phyloP scores from a whole-genome alignment of 2,113 vertebrate genomes.

The Tragelaphus buxtoni region DNA sequence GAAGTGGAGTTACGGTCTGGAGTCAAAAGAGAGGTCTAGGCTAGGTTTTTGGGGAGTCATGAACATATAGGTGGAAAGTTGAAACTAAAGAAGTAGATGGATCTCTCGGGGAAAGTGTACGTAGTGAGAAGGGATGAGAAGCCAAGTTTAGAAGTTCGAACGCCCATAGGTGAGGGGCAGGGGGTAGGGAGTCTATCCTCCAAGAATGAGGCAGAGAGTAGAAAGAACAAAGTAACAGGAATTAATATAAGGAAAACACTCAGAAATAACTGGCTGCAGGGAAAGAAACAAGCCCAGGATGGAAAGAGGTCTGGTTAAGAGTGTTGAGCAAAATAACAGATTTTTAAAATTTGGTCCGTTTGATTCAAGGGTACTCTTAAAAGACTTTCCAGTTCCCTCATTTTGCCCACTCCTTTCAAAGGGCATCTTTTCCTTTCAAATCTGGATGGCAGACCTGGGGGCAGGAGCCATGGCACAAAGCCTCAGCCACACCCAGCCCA shows the following conservation, averaged over 20 bases:
- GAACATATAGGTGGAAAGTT: neutral
- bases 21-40: neutral
- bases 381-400: neutral
- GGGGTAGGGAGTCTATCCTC: neutral
- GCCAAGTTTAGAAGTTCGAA: neutral
- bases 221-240: neutral
- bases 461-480: no score
- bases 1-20: neutral
- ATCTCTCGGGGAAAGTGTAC: neutral
- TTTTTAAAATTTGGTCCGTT: neutral
- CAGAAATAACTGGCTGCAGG: neutral
- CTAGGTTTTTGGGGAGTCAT: neutral
- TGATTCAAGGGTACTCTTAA: neutral
- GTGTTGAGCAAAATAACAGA: neutral
- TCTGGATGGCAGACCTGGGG: neutral
- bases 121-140: neutral
- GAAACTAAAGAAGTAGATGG: neutral
- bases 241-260: neutral
- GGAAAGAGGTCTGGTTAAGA: neutral
- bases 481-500: neutral
- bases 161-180: neutral
- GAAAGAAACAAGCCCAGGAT: neutral
- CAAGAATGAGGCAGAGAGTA: neutral
- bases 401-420: neutral
- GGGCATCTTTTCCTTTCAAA: neutral